Base-by-base conservation (phyloP, 2,888 invertebrate species). In the Ptilodon capucinus region DNA sequence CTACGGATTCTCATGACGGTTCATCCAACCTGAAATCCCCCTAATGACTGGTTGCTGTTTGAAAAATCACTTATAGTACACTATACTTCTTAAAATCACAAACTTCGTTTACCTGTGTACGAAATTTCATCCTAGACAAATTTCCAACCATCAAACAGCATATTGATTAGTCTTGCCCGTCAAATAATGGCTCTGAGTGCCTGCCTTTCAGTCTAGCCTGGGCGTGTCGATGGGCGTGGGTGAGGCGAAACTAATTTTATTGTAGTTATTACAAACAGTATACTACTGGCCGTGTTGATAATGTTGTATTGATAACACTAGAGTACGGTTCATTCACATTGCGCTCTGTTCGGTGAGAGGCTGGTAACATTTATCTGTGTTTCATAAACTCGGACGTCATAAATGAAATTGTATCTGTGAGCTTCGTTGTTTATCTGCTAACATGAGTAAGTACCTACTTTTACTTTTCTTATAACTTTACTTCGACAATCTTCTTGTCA, bases 81-180 rank as follows among this genome's bases (percentile, higher is more conserved):
- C n/a, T n/a, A n/a, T n/a, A n/a, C n/a, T n/a, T n/a, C n/a, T 23
- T 23, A 23, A 23, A 7, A 6, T 7, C 6, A 8, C 5, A 23
- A 23, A 23, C 23, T 5, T 23, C 42, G 30, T 66, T 64, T 55
- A 53, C 54, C 44, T 57, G 52, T 40, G 51, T 60, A 56, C 46
- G 64, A 70, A 71, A 76, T 64, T 60, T 60, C 45, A 72, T 69
- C 60, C 71, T 64, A 57, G 53, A 51, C 58, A 64, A 78, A 71
- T 68, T 59, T 73, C 71, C 64, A 54, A 54, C 56, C 57, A 51
- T 48, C 73, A 79, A 68, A 81, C 76, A 81, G 77, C 70, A 51
- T 84, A 85, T 86, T 74, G 83, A 86, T 86, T 80, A 72, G 71
- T 68, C 57, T 74, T 64, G 76, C 71, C 75, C 75, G 72, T 67